A percentile compares a stretch with the other conserved stretches of the same genome.
Evolutionary conservation across 2,888 invertebrate species (phyloP).

Genomic region (Drosophila mayaguana): DNA sequence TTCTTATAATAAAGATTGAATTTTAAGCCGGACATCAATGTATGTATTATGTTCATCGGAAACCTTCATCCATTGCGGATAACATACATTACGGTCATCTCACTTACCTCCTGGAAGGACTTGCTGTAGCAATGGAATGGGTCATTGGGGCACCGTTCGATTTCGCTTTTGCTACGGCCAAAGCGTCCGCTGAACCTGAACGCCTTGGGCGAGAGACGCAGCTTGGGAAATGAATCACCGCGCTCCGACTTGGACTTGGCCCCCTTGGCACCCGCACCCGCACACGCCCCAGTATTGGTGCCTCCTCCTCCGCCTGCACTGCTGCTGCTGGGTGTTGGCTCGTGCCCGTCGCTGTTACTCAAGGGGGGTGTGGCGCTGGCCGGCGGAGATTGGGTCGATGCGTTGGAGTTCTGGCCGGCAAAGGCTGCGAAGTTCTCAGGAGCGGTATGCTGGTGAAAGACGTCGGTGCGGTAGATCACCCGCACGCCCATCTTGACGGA

Average conservation of each 20-base stretch:
- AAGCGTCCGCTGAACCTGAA: slow-evolving; percentile 85
- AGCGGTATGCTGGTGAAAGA: slow-evolving; percentile 69
- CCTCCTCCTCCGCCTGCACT: background rate
- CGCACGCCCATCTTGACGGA: slow-evolving; percentile 94
- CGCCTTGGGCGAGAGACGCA: slow-evolving; percentile 84
- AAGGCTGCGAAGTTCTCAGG: slow-evolving; percentile 81
- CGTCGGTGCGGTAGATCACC: slow-evolving; percentile 89
- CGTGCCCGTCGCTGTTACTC: slow-evolving; percentile 31
- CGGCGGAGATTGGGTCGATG: slow-evolving; percentile 71
- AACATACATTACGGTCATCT: too few relatives aligned
- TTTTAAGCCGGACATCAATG: background rate
- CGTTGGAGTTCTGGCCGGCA: slow-evolving; percentile 43
- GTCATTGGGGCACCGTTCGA: slow-evolving; percentile 83
- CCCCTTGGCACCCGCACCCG: slow-evolving; percentile 12
- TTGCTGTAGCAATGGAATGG: slow-evolving; percentile 84
- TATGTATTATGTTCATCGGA: too few relatives aligned
- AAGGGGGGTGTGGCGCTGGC: slow-evolving; percentile 61
- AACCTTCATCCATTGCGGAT: too few relatives aligned
- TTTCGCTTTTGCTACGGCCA: slow-evolving; percentile 84
- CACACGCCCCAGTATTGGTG: too few relatives aligned
- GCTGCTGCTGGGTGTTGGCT: slow-evolving; percentile 33
- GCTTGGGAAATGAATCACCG: slow-evolving; percentile 83
- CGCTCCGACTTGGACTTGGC: slow-evolving; percentile 81
- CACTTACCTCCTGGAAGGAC: slow-evolving; percentile 84
- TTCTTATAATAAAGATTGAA: background rate